A percentile compares a stretch with the other conserved stretches of the same genome.
These are phyloP conservation scores for Drosophila multiciliata DNA, from an alignment of 2,888 invertebrate species.

Conservation along the genomic window DNA sequence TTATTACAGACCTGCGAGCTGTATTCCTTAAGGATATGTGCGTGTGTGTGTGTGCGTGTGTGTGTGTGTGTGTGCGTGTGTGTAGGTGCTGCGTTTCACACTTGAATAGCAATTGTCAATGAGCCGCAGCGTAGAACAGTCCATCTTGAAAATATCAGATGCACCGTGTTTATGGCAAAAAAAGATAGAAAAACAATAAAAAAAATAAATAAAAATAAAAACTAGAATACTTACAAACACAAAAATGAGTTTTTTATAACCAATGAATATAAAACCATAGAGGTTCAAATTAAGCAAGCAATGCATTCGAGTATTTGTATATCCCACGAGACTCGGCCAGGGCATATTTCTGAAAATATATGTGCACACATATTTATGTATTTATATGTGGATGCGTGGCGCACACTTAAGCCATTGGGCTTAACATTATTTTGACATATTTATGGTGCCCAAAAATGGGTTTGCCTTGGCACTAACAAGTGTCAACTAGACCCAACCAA, in stretches of 20 bases:
- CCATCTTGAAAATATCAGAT: slow-evolving; percentile 58
- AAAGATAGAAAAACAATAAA: slow-evolving; percentile 13
- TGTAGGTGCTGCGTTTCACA: slow-evolving; percentile 70
- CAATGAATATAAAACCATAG: slow-evolving; percentile 39
- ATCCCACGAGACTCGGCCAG: slow-evolving; percentile 68
- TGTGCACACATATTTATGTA: slow-evolving; percentile 14
- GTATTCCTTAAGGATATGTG: slow-evolving; percentile 58
- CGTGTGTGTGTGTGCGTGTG: slow-evolving; percentile 21
- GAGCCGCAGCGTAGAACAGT: slow-evolving; percentile 47
- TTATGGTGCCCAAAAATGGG: slow-evolving; percentile 72
- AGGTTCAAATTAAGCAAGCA: slow-evolving; percentile 43
- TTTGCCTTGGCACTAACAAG: slow-evolving; percentile 59
- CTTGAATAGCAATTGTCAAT: slow-evolving; percentile 68
- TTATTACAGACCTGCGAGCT: slow-evolving; percentile 51
- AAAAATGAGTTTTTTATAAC: slow-evolving; percentile 51
- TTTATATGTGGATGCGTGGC: slow-evolving; percentile 19
- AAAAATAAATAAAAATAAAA: background rate
- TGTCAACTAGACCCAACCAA: slow-evolving; percentile 47
- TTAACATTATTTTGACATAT: slow-evolving; percentile 80
- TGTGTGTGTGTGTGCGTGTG: slow-evolving; percentile 17
- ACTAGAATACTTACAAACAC: slow-evolving; percentile 9
- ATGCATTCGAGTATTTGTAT: slow-evolving; percentile 40
- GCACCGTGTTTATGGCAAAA: slow-evolving; percentile 51
- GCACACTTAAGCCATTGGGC: slow-evolving; percentile 49
- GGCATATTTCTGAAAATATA: slow-evolving; percentile 24